Base-by-base conservation (phyloP, 2,113 vertebrate species). In the Xenopus borealis region DNA sequence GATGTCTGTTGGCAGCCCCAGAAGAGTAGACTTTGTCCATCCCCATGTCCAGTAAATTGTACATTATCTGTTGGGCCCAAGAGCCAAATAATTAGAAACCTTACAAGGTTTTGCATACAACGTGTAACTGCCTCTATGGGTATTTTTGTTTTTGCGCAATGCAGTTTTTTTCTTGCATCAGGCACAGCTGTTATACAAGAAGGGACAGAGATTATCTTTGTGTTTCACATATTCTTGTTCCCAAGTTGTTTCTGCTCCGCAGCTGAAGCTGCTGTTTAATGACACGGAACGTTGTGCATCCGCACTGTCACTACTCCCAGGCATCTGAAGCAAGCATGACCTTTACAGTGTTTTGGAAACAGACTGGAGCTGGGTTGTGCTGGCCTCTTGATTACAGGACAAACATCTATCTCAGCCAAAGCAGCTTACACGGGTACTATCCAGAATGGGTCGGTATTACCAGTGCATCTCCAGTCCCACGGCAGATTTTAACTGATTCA, bases 271-370 rank as follows among this genome's bases (percentile, higher is more conserved):
- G 18, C 74, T 46, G 74, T 50, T 55, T 70, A 63, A 70, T 61
- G 18, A 44, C 65, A 23, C 23, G 44, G 74, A 70, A 8, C 3
- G 3, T 14, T 63, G 66, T 27, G 62, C 2, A 72, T 75, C 17
- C 67, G 62, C 33, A 69, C 12, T 1, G 23, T 7, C n/a, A 59
- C 27, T 69, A 46, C 61, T 74, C 71, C 23, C 57, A 50, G 19
- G 72, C 64, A 71, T 73, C 52, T 75, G 23, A 50, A 79, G 75
- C 12, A 52, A 5, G 33, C 40, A 18, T 18, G 74, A 71, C 52
- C 59, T 79, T 27, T 50, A 16, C 47, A 75, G 57, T 72, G 67
- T 81, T 82, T 79, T 79, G 62, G 46, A 75, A 85, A 81, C 62
- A 67, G 55, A 12, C 72, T 66, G 66, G 67, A 70, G 69, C 76